Percentiles rank a stretch among this genome's conserved stretches.
These are phyloP conservation scores for Xenopus laevis DNA, from an alignment of 2,113 vertebrate genomes.

Conservation along the genomic window DNA sequence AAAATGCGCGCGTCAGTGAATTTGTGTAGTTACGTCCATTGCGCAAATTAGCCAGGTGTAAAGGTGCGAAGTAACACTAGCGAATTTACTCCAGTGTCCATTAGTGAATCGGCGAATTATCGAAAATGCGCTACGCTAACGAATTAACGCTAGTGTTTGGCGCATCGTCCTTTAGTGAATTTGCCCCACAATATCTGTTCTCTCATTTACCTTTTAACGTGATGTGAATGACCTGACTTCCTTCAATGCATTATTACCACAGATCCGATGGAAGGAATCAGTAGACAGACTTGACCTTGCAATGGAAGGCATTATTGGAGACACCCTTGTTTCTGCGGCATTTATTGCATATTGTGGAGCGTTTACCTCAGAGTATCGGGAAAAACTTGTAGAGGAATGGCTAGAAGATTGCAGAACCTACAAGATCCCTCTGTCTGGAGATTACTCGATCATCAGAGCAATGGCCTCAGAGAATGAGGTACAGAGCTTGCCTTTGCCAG, in stretches of 20 bases:
- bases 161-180: too few relatives aligned
- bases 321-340: slow-evolving; percentile 46
- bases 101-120: too few relatives aligned
- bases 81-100: too few relatives aligned
- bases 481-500: neutral
- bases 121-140: too few relatives aligned
- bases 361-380: slow-evolving; percentile 46
- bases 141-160: too few relatives aligned
- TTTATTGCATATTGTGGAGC: slow-evolving; percentile 50
- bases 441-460: slow-evolving; percentile 46
- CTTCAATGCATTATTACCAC: neutral
- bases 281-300: slow-evolving; percentile 35
- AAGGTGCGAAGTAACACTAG: too few relatives aligned
- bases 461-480: slow-evolving; percentile 49
- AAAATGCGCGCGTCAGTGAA: too few relatives aligned
- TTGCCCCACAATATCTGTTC: too few relatives aligned
- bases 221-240: neutral
- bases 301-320: slow-evolving; percentile 46
- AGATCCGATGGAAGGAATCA: slow-evolving; percentile 60
- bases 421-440: slow-evolving; percentile 43
- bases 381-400: slow-evolving; percentile 11
- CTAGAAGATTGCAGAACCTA: slow-evolving; percentile 38
- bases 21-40: too few relatives aligned
- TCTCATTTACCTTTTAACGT: too few relatives aligned
- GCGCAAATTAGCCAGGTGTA: too few relatives aligned